Conservation (phyloP, 2,888 invertebrate genomes). For the Epinotia ramella region DNA sequence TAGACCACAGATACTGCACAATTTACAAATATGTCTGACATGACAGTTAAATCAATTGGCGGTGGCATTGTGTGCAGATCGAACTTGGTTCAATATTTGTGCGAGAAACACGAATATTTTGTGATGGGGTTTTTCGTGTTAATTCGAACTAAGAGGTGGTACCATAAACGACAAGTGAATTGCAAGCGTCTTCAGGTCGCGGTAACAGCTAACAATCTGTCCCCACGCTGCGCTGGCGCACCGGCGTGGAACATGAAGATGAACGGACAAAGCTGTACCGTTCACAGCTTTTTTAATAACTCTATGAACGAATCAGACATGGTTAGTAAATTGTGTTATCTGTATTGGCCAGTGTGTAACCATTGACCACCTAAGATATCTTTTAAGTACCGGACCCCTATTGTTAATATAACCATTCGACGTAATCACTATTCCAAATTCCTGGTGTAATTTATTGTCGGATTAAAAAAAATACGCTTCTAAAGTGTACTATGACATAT, state of each 20-base stretch:
- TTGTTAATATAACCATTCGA: conserved; percentile 68
- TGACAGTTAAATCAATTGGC: too few relatives aligned
- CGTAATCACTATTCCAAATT: conserved; percentile 76
- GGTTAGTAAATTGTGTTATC: neutral
- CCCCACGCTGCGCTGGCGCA: too few relatives aligned
- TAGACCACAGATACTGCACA: neutral
- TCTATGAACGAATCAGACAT: neutral
- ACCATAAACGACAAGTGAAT: too few relatives aligned
- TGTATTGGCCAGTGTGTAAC: neutral
- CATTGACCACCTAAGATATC: conserved; percentile 12
- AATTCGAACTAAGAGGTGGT: too few relatives aligned
- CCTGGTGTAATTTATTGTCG: conserved; percentile 80
- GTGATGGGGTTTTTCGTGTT: too few relatives aligned
- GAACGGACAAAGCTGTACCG: neutral
- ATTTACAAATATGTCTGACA: neutral
- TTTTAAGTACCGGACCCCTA: conserved; percentile 59
- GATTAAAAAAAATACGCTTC: conserved; percentile 80
- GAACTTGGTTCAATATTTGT: too few relatives aligned
- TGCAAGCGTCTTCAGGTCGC: too few relatives aligned
- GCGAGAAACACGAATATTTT: too few relatives aligned
- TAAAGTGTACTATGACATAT: conserved; percentile 83
- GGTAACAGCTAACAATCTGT: too few relatives aligned
- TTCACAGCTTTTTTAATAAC: neutral
- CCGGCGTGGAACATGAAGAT: too few relatives aligned
- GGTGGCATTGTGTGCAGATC: too few relatives aligned